Base-by-base conservation (phyloP, 2,888 invertebrate species). In the Clitarchus hookeri region DNA sequence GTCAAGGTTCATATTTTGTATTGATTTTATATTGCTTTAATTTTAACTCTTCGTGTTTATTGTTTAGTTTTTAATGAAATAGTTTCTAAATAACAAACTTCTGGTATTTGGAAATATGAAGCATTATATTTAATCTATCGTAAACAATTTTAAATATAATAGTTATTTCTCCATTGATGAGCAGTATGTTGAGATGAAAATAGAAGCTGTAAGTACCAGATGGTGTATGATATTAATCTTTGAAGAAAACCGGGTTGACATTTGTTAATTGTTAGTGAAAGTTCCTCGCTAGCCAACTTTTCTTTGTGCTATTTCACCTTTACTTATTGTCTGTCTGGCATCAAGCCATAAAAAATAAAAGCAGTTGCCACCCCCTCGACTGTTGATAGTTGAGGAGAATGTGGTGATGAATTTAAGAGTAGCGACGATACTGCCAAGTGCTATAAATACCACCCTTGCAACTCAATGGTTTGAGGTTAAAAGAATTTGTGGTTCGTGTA, bases 1-100 rank as follows among this genome's bases (percentile, higher is more conserved):
- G 93, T 95, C 88, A 94, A 94, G 93, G 95, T 95, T 65, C 89
- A 89, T 90, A 65, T 54, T 48, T 65, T 79, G 84, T 83, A 53
- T 26, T 16, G 16, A 16, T n/a, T 80, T 80, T 80, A 27, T 80
- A 4, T 36, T 36, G 1, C 36, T 36, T 36, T 1, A 36, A 36
- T 36, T 36, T 36, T 36, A 36, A 36, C 36, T 36, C 36, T 36
- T 36, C 36, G 1, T 36, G 36, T 36, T 1, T 36, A 36, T 36
- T 36, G 36, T 36, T 36, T 36, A 36, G 36, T 36, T 36, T 36
- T 36, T 36, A 36, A 36, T 36, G 1, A 36, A 36, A 36, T 36
- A 3, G 36, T 36, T 36, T 36, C 36, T 36, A 36, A 36, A 1
- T 36, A 36, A 36, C 36, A 36, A 36, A 36, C 36, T 36, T 36